Conservation (phyloP, 1,140 invertebrate genomes). For the Drosophila sp. region DNA sequence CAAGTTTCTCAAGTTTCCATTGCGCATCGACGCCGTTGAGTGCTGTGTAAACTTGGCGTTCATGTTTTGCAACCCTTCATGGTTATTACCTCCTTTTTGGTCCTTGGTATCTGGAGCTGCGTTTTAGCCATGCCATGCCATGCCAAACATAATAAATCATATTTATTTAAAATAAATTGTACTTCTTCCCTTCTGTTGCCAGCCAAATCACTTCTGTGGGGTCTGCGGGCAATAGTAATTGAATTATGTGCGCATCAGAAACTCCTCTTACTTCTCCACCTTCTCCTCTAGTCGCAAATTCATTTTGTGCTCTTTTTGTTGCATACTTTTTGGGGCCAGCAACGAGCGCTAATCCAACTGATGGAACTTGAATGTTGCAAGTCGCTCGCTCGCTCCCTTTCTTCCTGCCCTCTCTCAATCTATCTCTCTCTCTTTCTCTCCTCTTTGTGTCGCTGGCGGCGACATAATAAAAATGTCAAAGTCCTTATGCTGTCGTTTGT, state of each 20-base stretch:
- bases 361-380: conserved; percentile 37
- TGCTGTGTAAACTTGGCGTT: conserved; percentile 65
- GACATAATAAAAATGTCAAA: conserved; percentile 81
- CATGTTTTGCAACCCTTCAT: conserved; percentile 55
- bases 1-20: conserved; percentile 36
- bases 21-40: conserved; percentile 40
- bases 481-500: conserved; percentile 77
- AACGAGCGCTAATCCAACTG: conserved; percentile 24
- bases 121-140: conserved; percentile 52
- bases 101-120: neutral
- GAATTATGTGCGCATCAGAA: conserved; percentile 68
- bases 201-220: conserved; percentile 42
- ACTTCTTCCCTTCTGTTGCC: conserved; percentile 39
- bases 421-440: neutral
- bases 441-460: conserved; percentile 34
- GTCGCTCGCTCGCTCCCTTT: conserved; percentile 6
- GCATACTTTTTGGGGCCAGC: conserved; percentile 22
- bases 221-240: conserved; percentile 68
- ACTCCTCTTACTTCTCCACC: too few relatives aligned
- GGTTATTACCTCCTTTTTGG: conserved; percentile 54
- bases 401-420: neutral
- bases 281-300: conserved; percentile 41
- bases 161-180: conserved; percentile 80
- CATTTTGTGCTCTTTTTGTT: conserved; percentile 39
- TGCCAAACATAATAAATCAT: conserved; percentile 82